Evolutionary conservation across 2,113 vertebrate species (phyloP).

Genomic region (Candoia aspera): DNA sequence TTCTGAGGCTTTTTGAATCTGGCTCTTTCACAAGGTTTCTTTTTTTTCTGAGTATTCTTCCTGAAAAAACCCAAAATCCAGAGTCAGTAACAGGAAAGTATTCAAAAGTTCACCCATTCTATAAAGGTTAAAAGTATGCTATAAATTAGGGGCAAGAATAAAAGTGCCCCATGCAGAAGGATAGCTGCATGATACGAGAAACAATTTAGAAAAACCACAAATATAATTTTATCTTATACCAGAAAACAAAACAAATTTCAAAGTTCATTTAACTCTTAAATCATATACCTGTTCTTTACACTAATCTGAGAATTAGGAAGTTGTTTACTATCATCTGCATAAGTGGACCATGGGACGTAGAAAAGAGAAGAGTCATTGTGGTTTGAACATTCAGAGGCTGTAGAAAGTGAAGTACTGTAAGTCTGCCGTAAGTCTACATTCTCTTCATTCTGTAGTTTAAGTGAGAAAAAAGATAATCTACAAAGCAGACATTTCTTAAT

Average conservation of each 20-base stretch:
- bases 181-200: background rate
- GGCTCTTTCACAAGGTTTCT: background rate
- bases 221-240: background rate
- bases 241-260: background rate
- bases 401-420: conserved; percentile 69
- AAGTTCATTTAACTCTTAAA: background rate
- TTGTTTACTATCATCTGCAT: conserved; percentile 73
- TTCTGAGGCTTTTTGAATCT: background rate
- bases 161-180: background rate
- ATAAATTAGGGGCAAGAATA: background rate
- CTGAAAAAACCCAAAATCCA: background rate
- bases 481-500: conserved; percentile 38
- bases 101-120: background rate
- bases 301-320: conserved; percentile 69
- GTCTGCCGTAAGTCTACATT: conserved; percentile 71
- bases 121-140: background rate
- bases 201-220: background rate
- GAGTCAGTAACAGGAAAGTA: background rate
- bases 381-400: conserved; percentile 68
- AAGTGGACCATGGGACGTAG: conserved; percentile 72
- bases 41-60: background rate
- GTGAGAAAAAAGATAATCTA: conserved; percentile 35
- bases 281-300: conserved; percentile 73
- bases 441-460: conserved; percentile 76
- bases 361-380: conserved; percentile 72